Evolutionary conservation across 2,113 vertebrate genomes (phyloP).

Genomic region (Grus americana): DNA sequence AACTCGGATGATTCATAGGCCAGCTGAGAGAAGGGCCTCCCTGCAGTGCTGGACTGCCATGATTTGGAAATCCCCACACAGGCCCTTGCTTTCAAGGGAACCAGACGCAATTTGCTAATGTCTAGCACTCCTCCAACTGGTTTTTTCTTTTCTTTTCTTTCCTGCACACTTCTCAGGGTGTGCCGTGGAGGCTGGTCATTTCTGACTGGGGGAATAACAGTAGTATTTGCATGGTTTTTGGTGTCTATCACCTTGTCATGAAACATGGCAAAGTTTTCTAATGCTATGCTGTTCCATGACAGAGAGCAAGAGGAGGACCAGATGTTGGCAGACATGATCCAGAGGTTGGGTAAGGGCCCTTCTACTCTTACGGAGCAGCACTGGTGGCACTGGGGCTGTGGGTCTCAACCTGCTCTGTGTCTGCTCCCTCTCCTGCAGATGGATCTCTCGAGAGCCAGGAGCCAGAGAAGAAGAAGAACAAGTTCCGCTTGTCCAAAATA

Average conservation of each 20-base stretch:
- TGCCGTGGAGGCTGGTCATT: not conserved
- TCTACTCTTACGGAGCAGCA: not conserved
- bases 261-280: not conserved
- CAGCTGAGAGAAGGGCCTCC: not conserved
- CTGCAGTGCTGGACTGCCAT: not conserved
- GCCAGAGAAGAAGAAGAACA: conserved; percentile 64
- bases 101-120: not conserved
- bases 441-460: conserved; percentile 28
- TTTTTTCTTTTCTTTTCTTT: not conserved
- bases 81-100: not conserved
- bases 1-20: not conserved
- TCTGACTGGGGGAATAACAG: not conserved
- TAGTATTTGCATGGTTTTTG: not conserved
- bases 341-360: conserved; percentile 79
- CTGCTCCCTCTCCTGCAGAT: conserved; percentile 32
- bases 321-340: conserved; percentile 89
- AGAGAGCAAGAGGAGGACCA: conserved; percentile 95
- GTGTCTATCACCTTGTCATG: not conserved
- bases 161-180: not conserved
- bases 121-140: not conserved
- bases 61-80: not conserved
- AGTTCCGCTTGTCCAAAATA: conserved; percentile 53
- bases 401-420: not conserved
- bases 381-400: not conserved
- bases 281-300: not conserved